Conservation (phyloP, 2,888 invertebrate species). For the Dynastes grantii region DNA sequence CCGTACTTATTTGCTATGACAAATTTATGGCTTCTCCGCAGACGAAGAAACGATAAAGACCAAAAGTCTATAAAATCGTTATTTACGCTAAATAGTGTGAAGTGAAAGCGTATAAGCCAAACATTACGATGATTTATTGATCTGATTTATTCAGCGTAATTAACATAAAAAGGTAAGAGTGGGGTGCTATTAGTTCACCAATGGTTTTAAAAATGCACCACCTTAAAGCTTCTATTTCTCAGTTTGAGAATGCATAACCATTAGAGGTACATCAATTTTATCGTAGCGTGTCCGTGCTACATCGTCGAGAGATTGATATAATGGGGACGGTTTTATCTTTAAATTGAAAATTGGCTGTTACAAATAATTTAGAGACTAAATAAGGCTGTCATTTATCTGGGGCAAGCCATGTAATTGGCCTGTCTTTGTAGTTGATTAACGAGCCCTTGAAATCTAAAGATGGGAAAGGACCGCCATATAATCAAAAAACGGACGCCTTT, state of each 20-base stretch:
- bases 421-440: slow-evolving; percentile 44
- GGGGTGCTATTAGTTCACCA: too few species aligned
- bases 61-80: slow-evolving; percentile 2
- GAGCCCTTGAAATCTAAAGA: slow-evolving; percentile 38
- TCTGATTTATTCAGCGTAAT: too few species aligned
- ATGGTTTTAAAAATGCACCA: too few species aligned
- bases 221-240: not conserved
- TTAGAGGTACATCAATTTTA: not conserved
- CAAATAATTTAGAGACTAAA: slow-evolving; percentile 30
- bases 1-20: slow-evolving; percentile 26
- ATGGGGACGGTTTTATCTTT: slow-evolving; percentile 26
- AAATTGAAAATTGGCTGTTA: slow-evolving; percentile 29
- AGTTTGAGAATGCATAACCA: not conserved
- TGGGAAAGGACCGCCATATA: slow-evolving; percentile 11
- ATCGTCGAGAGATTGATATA: not conserved
- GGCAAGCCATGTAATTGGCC: slow-evolving; percentile 25
- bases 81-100: slow-evolving; percentile 13
- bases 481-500: slow-evolving; percentile 21
- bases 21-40: slow-evolving; percentile 20
- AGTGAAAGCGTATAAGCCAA: too few species aligned
- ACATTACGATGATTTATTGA: too few species aligned
- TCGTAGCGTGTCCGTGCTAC: not conserved
- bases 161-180: too few species aligned
- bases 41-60: slow-evolving; percentile 24
- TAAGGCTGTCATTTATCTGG: slow-evolving; percentile 35